phyloP scores from a whole-genome alignment of 2,888 invertebrate species.

The Tachina lurida region DNA sequence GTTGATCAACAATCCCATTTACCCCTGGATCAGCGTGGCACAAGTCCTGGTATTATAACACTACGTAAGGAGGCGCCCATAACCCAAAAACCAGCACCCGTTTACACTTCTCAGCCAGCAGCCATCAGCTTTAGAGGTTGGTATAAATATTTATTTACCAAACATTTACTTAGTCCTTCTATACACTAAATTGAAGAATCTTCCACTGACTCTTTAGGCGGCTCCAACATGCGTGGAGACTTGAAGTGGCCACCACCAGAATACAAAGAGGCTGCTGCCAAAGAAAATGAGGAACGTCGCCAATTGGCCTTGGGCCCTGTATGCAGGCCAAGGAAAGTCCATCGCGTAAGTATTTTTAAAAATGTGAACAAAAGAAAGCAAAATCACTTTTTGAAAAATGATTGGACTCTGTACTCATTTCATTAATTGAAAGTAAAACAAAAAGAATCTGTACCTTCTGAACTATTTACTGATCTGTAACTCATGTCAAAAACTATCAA shows the following conservation, averaged over 20 bases:
- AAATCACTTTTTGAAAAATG: too few species aligned
- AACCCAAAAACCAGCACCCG: constrained; percentile 89
- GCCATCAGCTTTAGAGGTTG: constrained; percentile 88
- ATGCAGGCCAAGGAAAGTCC: constrained; percentile 88
- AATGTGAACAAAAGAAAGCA: too few species aligned
- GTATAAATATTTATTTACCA: constrained; percentile 33
- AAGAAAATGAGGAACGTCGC: constrained; percentile 88
- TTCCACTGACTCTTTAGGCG: constrained; percentile 84
- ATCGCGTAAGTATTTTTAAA: constrained; percentile 80
- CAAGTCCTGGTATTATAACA: constrained; percentile 84
- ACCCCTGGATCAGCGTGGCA: constrained; percentile 78
- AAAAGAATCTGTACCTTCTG: too few species aligned
- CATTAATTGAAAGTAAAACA: too few species aligned
- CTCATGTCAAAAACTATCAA: too few species aligned
- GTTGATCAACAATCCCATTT: constrained; percentile 74
- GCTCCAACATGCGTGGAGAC: constrained; percentile 93
- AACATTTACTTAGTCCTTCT: constrained; percentile 29
- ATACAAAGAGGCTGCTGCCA: constrained; percentile 88
- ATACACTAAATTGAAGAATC: constrained; percentile 62
- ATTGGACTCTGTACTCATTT: too few species aligned
- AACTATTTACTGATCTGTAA: too few species aligned
- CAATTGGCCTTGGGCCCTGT: constrained; percentile 90
- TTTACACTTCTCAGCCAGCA: constrained; percentile 91
- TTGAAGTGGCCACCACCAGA: constrained; percentile 93
- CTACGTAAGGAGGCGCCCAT: constrained; percentile 89